These are phyloP conservation scores for Galeopsomyia nigrocyanea DNA, from an alignment of 2,888 invertebrate species.

Conservation along the genomic window DNA sequence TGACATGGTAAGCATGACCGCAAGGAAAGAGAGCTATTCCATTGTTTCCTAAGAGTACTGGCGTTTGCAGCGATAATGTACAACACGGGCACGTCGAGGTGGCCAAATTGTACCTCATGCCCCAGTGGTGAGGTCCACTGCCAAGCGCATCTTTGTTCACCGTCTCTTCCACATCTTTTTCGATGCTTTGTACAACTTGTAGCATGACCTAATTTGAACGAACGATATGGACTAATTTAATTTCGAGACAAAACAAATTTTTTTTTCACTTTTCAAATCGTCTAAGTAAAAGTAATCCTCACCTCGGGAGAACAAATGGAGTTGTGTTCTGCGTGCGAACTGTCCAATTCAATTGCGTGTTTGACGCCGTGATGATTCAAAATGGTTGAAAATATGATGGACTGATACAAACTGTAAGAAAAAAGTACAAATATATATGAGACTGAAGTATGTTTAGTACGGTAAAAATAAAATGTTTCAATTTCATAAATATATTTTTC, in stretches of 20 bases:
- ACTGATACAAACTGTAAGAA: slow-evolving; percentile 61
- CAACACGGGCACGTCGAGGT: slow-evolving; percentile 71
- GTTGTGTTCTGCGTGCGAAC: slow-evolving; percentile 54
- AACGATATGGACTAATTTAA: slow-evolving; percentile 6
- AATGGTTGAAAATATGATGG: slow-evolving; percentile 64
- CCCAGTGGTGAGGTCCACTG: slow-evolving; percentile 71
- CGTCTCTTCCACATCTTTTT: slow-evolving; percentile 55
- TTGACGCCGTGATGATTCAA: slow-evolving; percentile 59
- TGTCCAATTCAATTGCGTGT: slow-evolving; percentile 57
- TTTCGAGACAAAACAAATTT: background rate
- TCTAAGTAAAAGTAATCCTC: slow-evolving; percentile 33
- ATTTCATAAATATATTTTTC: slow-evolving; percentile 21
- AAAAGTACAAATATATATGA: slow-evolving; percentile 22
- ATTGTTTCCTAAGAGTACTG: slow-evolving; percentile 73
- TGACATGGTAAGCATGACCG: slow-evolving; percentile 76
- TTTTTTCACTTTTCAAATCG: background rate
- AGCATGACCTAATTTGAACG: slow-evolving; percentile 30
- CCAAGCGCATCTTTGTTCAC: slow-evolving; percentile 63
- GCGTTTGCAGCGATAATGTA: slow-evolving; percentile 74
- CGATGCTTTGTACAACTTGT: slow-evolving; percentile 48
- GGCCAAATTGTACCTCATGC: slow-evolving; percentile 65
- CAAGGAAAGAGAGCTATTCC: slow-evolving; percentile 76
- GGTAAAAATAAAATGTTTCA: background rate
- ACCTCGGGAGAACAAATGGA: slow-evolving; percentile 64
- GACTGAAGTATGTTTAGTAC: slow-evolving; percentile 11